A percentile compares a stretch with the other conserved stretches of the same genome.
Evolutionary conservation across 1,140 invertebrate genomes (phyloP).

Genomic region (Varroa destructor): DNA sequence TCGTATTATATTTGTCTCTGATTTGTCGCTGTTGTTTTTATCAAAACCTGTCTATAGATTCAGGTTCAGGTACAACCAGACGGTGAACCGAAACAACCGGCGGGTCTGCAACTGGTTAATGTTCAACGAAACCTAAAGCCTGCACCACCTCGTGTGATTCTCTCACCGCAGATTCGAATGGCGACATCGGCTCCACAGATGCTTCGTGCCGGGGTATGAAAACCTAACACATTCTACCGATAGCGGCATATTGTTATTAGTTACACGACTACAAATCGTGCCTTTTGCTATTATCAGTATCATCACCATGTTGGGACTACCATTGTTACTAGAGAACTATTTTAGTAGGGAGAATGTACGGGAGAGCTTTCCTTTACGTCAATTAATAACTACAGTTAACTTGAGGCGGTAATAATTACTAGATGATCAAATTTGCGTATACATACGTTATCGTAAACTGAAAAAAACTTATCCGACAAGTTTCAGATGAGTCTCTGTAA

Average conservation of each 20-base stretch:
- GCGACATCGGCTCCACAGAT: not conserved
- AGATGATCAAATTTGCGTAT: too few species aligned
- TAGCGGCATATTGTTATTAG: not conserved
- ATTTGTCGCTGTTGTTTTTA: too few species aligned
- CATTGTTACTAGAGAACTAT: not conserved
- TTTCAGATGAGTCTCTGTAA: too few species aligned
- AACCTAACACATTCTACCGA: not conserved
- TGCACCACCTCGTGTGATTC: constrained; percentile 8
- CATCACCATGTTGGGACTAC: constrained; percentile 26
- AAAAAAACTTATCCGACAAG: too few species aligned
- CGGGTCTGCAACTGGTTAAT: constrained; percentile 13
- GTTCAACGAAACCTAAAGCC: constrained; percentile 21
- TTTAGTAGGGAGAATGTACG: too few species aligned
- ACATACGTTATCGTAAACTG: too few species aligned
- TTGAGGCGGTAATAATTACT: too few species aligned
- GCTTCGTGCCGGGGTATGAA: constrained; percentile 8
- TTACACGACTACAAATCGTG: constrained; percentile 32
- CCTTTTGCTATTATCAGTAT: constrained; percentile 6
- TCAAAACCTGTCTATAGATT: not conserved
- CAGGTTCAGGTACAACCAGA: constrained; percentile 2
- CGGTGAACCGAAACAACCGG: constrained; percentile 9
- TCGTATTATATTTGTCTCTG: too few species aligned
- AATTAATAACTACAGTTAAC: too few species aligned
- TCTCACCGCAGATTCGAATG: constrained; percentile 14
- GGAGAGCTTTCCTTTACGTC: too few species aligned